Evolutionary conservation across 2,888 invertebrate species (phyloP), one percentile per base, ranked within the genome.

Genomic region (Eupithecia subumbrata): DNA sequence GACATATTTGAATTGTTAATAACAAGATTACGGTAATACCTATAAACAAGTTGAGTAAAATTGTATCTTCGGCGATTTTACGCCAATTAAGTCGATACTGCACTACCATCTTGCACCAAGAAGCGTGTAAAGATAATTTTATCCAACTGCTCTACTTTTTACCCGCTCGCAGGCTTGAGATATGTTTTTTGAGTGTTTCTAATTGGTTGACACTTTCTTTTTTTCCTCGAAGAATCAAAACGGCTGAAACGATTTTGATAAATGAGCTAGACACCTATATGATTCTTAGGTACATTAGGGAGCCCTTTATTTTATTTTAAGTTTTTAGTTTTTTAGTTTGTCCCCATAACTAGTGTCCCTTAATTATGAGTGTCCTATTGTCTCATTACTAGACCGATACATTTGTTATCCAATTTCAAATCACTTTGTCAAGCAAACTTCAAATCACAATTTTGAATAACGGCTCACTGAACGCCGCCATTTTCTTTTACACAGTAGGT

Each of bases 1-100:
- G 66, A 67, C 34, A 66, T 37, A 37, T 66, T 34, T 37, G 37
- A 67, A 67, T 67, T 12, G 37, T 37, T 12, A 67, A 40, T 67
- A n/a, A n/a, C n/a, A n/a, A 64, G 30, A 64, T 64, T 64, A 34
- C 34, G 64, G 64, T 34, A 34, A 34, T 64, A 18, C 63, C 7
- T 63, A 16, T 30, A 63, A 5, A 64, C 16, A 64, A 34, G 8
- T 34, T 7, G 64, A 64, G 64, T 18, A 64, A 34, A 64, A 34
- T 63, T 30, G 30, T 30, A 63, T 0, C n/a, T 18, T 7, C 18
- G 64, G 64, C 34, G 25, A 60, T 56, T 56, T 0, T 56, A 56
- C 25, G 25, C 22, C 22, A 60, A 12, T 60, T 1, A 14, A 25
- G 25, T 60, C 60, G 52, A 48, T 56, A 56, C 22, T 12, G 11